Evolutionary conservation across 2,888 invertebrate species (phyloP).

Genomic region (Tachina grossa): DNA sequence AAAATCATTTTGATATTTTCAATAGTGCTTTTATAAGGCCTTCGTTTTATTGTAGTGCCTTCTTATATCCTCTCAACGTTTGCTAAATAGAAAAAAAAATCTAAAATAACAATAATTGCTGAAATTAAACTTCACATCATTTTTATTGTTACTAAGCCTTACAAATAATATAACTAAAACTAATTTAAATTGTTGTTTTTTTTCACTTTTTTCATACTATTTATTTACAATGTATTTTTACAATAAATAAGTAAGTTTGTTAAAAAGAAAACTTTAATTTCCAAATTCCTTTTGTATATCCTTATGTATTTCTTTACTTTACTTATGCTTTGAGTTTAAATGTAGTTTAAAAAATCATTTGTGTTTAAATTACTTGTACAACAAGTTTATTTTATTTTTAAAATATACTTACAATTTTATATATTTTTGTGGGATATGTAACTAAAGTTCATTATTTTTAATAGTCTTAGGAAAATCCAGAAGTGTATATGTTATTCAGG

Average conservation of each 20-base stretch:
- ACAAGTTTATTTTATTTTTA: not conserved
- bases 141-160: not conserved
- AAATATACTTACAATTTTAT: not conserved
- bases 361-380: not conserved
- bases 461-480: slow-evolving; percentile 46
- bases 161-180: too few species aligned
- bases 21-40: not conserved
- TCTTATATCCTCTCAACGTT: not conserved
- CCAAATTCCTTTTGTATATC: too few species aligned
- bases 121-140: not conserved
- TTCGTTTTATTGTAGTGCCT: not conserved
- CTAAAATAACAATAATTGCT: slow-evolving; percentile 22
- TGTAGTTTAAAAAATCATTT: not conserved
- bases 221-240: too few species aligned
- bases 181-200: too few species aligned
- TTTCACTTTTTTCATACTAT: too few species aligned
- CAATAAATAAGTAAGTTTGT: too few species aligned
- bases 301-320: too few species aligned
- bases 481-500: slow-evolving; percentile 1
- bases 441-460: slow-evolving; percentile 34
- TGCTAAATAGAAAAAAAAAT: not conserved
- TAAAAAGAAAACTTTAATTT: too few species aligned
- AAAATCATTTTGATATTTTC: slow-evolving; percentile 37
- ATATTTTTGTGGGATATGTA: slow-evolving; percentile 7
- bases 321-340: not conserved